Conservation (phyloP, 2,113 vertebrate genomes). For the Grammomys dolichurus region DNA sequence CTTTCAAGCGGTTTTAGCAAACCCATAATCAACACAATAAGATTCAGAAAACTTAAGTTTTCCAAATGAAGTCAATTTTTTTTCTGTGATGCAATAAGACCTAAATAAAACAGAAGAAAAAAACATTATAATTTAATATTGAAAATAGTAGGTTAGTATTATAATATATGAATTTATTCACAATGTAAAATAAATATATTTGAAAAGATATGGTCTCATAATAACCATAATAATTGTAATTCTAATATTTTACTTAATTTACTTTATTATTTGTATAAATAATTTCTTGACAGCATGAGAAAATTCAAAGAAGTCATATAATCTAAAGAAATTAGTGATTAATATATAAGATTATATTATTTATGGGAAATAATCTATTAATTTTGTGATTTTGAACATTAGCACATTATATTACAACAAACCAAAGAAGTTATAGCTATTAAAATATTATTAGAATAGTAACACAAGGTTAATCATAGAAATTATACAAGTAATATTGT, state of each 20-base stretch:
- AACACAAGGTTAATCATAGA: not conserved
- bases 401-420: not conserved
- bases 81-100: not conserved
- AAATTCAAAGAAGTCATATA: constrained; percentile 1
- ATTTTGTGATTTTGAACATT: not conserved
- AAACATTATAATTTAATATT: constrained; percentile 27
- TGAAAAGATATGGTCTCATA: not conserved
- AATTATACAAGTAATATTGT: not conserved
- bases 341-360: not conserved
- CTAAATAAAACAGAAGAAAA: not conserved
- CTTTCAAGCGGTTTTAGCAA: not conserved
- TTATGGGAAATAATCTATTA: not conserved
- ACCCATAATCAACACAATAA: not conserved
- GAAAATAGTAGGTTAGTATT: not conserved
- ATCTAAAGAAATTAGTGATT: constrained; percentile 9
- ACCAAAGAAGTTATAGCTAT: not conserved
- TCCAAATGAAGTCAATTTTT: constrained; percentile 16
- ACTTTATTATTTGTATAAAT: constrained; percentile 17
- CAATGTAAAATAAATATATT: constrained; percentile 19
- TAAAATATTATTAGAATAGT: constrained; percentile 23
- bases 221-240: not conserved
- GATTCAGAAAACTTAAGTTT: not conserved
- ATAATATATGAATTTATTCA: constrained; percentile 25
- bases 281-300: not conserved
- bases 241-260: constrained; percentile 38